Base-by-base conservation (phyloP, 2,797 vertebrate genomes). In the Meriones psammophilus region DNA sequence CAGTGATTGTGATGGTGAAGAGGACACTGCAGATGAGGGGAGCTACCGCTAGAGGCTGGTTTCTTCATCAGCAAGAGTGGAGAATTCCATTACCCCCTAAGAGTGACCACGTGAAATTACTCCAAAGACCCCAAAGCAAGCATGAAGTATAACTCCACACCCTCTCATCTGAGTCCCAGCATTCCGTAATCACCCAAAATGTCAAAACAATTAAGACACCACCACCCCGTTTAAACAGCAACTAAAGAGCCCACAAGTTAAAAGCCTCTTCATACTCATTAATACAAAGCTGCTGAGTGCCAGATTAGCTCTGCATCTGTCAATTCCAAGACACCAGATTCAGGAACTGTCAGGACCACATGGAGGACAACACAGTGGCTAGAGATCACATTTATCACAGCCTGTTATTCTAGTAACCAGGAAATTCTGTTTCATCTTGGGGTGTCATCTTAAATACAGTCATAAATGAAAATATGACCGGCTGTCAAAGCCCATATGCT, bases 401-500 rank as follows among this genome's bases (percentile, higher is more conserved):
- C 42, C 58, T 80, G n/a, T 39, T 46, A 66, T 0, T 6, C 24
- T 46, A 64, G 69, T 39, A 94, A 94, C 92, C 78, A 83, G 80
- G 64, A 89, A 77, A 39, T 71, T 13, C 79, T 13, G 58, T 87
- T 83, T 88, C 50, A 94, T 94, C 83, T 50, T 87, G 66, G 66
- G 76, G 85, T 80, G 69, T 76, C 58, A 64, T 80, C 79, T 86
- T 90, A 93, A 94, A 97, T 71, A 91, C 4, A 97, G 88, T 84
- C 91, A 97, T 89, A 85, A 92, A 86, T 95, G 92, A 92, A 97
- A 96, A 93, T 50, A 86, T 66, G 93, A n/a, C 69, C 50, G 2
- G 88, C 91, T 96, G 74, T 78, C 5, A 46, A 79, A 92, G 83
- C 66, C 96, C 96, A 96, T 83, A 79, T 96, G 90, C 69, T 89